Evolutionary conservation across 2,888 invertebrate genomes (phyloP).

Genomic region (Leptinotarsa peninsularis): DNA sequence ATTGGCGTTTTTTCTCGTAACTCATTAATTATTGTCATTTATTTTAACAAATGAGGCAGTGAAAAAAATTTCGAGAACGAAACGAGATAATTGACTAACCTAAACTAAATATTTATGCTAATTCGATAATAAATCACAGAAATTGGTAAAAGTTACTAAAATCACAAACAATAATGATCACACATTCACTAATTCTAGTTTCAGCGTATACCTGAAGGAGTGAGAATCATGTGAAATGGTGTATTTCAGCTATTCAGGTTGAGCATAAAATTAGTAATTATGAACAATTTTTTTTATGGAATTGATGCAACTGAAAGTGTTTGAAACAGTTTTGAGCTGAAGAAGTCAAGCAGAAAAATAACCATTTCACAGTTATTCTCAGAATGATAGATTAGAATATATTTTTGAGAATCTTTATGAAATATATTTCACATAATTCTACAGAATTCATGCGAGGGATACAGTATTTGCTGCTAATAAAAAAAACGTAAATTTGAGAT

Average conservation of each 20-base stretch:
- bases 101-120: conserved; percentile 38
- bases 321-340: neutral
- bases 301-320: too few relatives aligned
- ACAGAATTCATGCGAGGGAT: neutral
- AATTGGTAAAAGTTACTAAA: conserved; percentile 45
- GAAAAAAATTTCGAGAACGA: conserved; percentile 37
- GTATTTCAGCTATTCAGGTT: neutral
- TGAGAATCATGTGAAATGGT: neutral
- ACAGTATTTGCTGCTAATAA: neutral
- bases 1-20: conserved; percentile 36
- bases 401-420: neutral
- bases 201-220: conserved; percentile 21
- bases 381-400: neutral
- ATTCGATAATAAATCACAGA: conserved; percentile 45
- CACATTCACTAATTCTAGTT: conserved; percentile 7
- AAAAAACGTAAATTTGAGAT: neutral
- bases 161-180: conserved; percentile 40
- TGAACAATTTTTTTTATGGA: too few relatives aligned
- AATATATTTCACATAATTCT: conserved; percentile 9
- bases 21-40: conserved; percentile 46
- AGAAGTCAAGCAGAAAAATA: neutral
- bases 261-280: neutral
- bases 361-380: neutral
- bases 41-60: conserved; percentile 44
- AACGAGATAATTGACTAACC: conserved; percentile 25